Evolutionary conservation across 2,888 invertebrate species (phyloP), one percentile per base, ranked within the genome.

Genomic region (Zonitis immaculata): DNA sequence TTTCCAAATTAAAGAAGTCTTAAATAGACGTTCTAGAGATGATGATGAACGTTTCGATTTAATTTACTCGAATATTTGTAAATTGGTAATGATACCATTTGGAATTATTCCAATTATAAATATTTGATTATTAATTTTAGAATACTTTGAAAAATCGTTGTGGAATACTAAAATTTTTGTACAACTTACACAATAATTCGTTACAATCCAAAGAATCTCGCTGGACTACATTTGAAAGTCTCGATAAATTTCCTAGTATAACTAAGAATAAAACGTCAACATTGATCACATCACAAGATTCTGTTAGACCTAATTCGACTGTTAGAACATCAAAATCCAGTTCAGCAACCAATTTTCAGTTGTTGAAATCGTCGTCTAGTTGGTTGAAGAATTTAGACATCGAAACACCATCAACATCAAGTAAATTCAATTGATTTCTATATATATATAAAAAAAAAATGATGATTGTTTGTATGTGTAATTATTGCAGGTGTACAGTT

Each of bases 11-110:
- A 61, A 56, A 44, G 58, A 66, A 51, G 44, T 65, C 44, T 48
- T 70, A 35, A 57, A 65, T 6, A 47, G 65, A 16, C 61, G 61
- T 32, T 62, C 69, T 7, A 60, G 57, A 32, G 68, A 69, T 49
- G 65, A 69, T 51, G 57, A 66, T 14, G 69, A 73, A 47, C 64
- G 63, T 47, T 74, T 75, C 58, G 72, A 75, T 54, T 52, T 72
- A 25, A 55, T 74, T 5, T 73, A 73, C 54, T 62, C 69, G 6
- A 70, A 63, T 55, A 57, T 75, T 28, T 68, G 70, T 46, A 73
- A 73, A 62, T 68, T 68, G 30, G 73, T 74, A 67, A 39, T 11
- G 6, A 14, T 20, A 14, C 9, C 3, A 12, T 27, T 64, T 67
- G n/a, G n/a, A n/a, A n/a, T n/a, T n/a, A n/a, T n/a, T n/a, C n/a